Evolutionary conservation across 2,113 vertebrate species (phyloP).

Genomic region (Psittacus erithacus): DNA sequence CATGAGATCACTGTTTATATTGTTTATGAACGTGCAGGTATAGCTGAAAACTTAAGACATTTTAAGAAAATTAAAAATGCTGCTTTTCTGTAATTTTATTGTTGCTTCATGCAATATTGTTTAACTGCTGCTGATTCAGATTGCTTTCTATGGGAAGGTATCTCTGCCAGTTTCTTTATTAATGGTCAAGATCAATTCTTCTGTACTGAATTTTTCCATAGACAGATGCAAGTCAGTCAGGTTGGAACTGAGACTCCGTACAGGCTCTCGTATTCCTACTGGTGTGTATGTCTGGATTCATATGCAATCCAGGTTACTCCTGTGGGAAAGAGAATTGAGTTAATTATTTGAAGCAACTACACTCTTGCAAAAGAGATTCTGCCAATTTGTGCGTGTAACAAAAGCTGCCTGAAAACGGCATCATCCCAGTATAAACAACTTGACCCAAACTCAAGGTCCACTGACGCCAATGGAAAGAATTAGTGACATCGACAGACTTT

Average conservation of each 20-base stretch:
- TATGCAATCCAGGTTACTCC: slow-evolving; percentile 81
- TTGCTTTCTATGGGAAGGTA: slow-evolving; percentile 81
- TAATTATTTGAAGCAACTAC: background rate
- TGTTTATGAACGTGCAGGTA: slow-evolving; percentile 84
- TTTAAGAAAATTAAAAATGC: slow-evolving; percentile 83
- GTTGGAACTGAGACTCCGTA: slow-evolving; percentile 77
- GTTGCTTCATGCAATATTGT: slow-evolving; percentile 89
- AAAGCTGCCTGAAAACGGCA: background rate
- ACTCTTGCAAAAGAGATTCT: background rate
- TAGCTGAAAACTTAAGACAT: slow-evolving; percentile 79
- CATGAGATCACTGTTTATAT: slow-evolving; percentile 78
- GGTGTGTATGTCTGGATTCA: slow-evolving; percentile 75
- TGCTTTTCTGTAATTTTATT: slow-evolving; percentile 79
- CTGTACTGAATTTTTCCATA: slow-evolving; percentile 73
- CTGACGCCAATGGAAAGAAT: background rate
- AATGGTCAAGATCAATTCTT: slow-evolving; percentile 76
- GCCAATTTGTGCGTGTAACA: background rate
- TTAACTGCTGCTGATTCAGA: slow-evolving; percentile 82
- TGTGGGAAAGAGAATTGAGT: slow-evolving; percentile 73
- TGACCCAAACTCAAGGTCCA: background rate
- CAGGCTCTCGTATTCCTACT: slow-evolving; percentile 77
- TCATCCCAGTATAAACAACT: background rate
- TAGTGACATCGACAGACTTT: background rate
- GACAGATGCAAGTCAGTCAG: slow-evolving; percentile 78
- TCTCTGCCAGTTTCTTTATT: slow-evolving; percentile 82